Evolutionary conservation across 1,140 invertebrate genomes (phyloP).

Genomic region (Drosophila willistoni): DNA sequence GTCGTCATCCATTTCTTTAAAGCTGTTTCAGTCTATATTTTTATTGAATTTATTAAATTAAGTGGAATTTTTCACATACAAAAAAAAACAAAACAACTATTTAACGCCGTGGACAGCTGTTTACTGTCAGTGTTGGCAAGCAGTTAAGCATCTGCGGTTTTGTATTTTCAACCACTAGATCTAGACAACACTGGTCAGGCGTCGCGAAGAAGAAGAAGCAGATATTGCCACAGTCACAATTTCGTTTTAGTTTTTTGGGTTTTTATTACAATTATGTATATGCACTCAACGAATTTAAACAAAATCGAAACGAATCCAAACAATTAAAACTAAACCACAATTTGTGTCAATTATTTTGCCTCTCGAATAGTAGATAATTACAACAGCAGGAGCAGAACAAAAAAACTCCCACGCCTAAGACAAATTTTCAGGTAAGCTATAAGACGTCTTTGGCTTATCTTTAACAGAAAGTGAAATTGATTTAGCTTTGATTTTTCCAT

Average conservation of each 20-base stretch:
- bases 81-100: constrained; percentile 34
- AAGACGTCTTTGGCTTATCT: neutral
- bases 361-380: neutral
- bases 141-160: neutral
- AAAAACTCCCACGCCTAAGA: constrained; percentile 15
- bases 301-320: constrained; percentile 22
- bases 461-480: neutral
- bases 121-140: constrained; percentile 36
- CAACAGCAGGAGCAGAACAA: constrained; percentile 9
- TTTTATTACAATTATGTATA: constrained; percentile 56
- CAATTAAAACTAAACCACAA: constrained; percentile 10
- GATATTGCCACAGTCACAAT: constrained; percentile 69
- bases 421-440: constrained; percentile 49
- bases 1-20: constrained; percentile 55
- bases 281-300: constrained; percentile 41
- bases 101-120: constrained; percentile 48
- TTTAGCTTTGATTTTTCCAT: constrained; percentile 12
- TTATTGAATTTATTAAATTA: neutral
- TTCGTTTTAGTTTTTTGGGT: constrained; percentile 80
- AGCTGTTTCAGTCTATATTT: constrained; percentile 3
- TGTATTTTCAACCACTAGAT: neutral
- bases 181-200: constrained; percentile 49
- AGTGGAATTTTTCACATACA: constrained; percentile 8
- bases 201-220: constrained; percentile 47
- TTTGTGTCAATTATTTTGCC: constrained; percentile 60